A percentile compares a stretch with the other conserved stretches of the same genome.
Evolutionary conservation across 2,888 invertebrate genomes (phyloP).

Genomic region (Mimachlamys varia): DNA sequence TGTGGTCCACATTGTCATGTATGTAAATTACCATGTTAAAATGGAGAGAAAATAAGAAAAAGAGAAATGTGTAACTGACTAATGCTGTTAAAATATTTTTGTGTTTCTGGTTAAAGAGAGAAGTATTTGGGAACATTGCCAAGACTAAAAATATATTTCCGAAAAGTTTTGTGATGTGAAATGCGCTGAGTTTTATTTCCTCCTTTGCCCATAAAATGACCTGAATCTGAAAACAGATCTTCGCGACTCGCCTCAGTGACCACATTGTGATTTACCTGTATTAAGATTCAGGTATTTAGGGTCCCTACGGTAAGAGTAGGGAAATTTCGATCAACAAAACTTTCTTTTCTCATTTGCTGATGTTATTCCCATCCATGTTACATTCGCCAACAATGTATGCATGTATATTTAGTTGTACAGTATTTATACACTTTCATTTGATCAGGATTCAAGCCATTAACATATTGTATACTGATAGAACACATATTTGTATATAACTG

Average conservation of each 20-base stretch:
- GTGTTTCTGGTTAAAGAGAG: neutral
- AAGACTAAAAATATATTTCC: too few relatives aligned
- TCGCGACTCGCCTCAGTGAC: neutral
- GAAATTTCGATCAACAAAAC: neutral
- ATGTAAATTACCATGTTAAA: too few relatives aligned
- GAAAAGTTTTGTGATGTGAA: neutral
- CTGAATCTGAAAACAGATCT: slow-evolving; percentile 7
- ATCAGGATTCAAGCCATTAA: too few relatives aligned
- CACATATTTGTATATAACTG: too few relatives aligned
- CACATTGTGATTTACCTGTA: neutral
- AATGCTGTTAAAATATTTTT: neutral
- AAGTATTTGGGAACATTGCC: neutral
- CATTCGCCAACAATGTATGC: too few relatives aligned
- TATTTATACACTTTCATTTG: too few relatives aligned
- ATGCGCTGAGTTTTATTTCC: neutral
- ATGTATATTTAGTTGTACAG: too few relatives aligned
- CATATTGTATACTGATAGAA: too few relatives aligned
- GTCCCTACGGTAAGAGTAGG: neutral
- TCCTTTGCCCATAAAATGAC: neutral
- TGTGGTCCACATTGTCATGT: neutral
- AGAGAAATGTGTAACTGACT: too few relatives aligned
- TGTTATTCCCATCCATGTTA: too few relatives aligned
- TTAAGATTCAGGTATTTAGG: slow-evolving; percentile 4
- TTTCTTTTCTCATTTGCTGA: too few relatives aligned
- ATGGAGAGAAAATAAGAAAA: too few relatives aligned